Evolutionary conservation across 2,113 vertebrate genomes (phyloP).

Genomic region (Pygoscelis antarcticus): DNA sequence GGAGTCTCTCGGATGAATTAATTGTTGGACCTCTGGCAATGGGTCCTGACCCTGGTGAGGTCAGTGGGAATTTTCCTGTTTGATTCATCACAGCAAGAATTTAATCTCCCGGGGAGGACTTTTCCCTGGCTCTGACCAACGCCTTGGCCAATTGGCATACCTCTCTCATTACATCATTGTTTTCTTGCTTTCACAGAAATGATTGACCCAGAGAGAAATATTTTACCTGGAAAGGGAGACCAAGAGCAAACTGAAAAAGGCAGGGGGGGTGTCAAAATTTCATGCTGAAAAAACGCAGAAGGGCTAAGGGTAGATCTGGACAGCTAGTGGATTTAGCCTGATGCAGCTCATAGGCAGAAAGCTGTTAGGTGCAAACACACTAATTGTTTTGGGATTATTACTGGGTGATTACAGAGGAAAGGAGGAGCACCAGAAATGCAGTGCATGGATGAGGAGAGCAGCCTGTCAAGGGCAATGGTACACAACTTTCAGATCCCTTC

Average conservation of each 20-base stretch:
- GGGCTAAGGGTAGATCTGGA: not conserved
- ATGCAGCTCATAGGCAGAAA: not conserved
- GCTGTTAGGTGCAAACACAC: not conserved
- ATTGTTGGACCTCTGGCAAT: not conserved
- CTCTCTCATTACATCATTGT: conserved; percentile 24
- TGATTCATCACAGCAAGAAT: not conserved
- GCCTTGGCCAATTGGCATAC: not conserved
- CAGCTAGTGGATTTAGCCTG: not conserved
- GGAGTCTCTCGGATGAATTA: not conserved
- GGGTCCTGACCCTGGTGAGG: not conserved
- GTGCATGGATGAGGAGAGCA: not conserved
- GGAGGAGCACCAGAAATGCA: not conserved
- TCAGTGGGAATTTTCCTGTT: conserved; percentile 3
- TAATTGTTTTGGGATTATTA: not conserved
- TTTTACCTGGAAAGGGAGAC: conserved; percentile 50
- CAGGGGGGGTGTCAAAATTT: not conserved
- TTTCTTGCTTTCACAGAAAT: conserved; percentile 10
- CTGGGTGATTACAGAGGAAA: not conserved
- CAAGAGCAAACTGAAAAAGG: not conserved
- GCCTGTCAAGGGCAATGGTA: not conserved
- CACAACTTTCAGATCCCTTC: not conserved
- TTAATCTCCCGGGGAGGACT: not conserved
- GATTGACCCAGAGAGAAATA: not conserved
- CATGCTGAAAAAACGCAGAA: not conserved
- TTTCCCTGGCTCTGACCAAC: not conserved